Percentiles rank a stretch among this genome's conserved stretches.
These are phyloP conservation scores for Corythaeola cristata DNA, from an alignment of 2,113 vertebrate genomes.

Conservation along the genomic window DNA sequence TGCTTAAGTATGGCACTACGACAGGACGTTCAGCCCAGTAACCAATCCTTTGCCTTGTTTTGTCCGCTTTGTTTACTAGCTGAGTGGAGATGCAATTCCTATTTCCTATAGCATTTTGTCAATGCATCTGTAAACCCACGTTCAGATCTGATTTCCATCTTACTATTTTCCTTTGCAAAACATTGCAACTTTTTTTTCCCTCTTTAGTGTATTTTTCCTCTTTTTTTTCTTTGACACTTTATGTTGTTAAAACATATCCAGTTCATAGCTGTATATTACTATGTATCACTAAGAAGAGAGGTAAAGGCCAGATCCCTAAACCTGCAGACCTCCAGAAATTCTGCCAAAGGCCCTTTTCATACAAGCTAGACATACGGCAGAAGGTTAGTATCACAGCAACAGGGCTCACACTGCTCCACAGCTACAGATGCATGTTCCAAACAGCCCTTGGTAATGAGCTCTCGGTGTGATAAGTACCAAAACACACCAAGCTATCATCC, in stretches of 20 bases:
- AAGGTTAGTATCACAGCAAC: neutral
- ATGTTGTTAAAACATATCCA: neutral
- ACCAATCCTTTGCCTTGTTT: neutral
- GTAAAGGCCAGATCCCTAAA: neutral
- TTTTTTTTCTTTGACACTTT: neutral
- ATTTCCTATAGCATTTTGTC: neutral
- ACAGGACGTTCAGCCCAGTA: neutral
- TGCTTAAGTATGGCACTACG: neutral
- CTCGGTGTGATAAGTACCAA: neutral
- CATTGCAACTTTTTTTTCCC: neutral
- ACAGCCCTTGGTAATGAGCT: neutral
- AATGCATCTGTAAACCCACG: neutral
- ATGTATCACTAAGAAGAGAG: neutral
- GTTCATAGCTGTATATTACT: neutral
- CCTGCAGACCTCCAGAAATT: neutral
- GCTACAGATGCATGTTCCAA: neutral
- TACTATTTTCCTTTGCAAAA: neutral
- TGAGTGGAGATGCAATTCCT: neutral
- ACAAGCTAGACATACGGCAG: neutral
- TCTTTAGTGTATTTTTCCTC: neutral
- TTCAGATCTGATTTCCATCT: neutral
- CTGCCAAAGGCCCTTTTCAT: neutral
- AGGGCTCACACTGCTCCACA: neutral
- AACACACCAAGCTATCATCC: rapidly evolving
- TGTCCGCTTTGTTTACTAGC: neutral